A percentile compares a stretch with the other conserved stretches of the same genome.
Evolutionary conservation across 2,797 vertebrate genomes (phyloP).

Genomic region (Pangasius larnaudii): DNA sequence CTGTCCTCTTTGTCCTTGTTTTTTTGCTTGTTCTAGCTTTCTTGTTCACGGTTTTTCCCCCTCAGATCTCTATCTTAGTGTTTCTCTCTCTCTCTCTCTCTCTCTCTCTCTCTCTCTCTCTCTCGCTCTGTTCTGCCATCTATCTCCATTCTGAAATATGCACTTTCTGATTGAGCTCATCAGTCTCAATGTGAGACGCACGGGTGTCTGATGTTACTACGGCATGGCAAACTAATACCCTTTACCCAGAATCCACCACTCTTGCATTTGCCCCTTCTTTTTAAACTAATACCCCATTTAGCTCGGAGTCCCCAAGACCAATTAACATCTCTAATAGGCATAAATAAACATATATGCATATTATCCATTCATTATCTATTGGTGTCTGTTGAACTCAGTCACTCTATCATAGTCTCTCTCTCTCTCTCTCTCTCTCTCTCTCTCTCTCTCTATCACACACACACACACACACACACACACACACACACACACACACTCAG

Average conservation of each 20-base stretch:
- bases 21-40: conserved; percentile 30
- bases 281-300: neutral
- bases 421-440: neutral
- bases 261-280: conserved; percentile 55
- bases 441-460: neutral
- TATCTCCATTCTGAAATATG: conserved; percentile 99
- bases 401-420: neutral
- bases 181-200: conserved; percentile 99
- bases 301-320: neutral
- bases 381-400: neutral
- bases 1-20: conserved; percentile 53
- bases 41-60: conserved; percentile 28
- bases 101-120: conserved; percentile 49
- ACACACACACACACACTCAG: conserved; percentile 37
- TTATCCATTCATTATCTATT: neutral
- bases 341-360: neutral
- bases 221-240: conserved; percentile 81
- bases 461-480: neutral
- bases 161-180: conserved; percentile 99
- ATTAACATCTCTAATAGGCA: neutral
- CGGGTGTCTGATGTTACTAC: conserved; percentile 97
- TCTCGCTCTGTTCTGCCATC: conserved; percentile 78
- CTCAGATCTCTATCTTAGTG: conserved; percentile 4
- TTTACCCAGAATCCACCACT: conserved; percentile 87
- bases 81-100: conserved; percentile 44